Evolutionary conservation across 2,888 invertebrate species (phyloP), one percentile per base, ranked within the genome.

Genomic region (Melanostoma scalare): DNA sequence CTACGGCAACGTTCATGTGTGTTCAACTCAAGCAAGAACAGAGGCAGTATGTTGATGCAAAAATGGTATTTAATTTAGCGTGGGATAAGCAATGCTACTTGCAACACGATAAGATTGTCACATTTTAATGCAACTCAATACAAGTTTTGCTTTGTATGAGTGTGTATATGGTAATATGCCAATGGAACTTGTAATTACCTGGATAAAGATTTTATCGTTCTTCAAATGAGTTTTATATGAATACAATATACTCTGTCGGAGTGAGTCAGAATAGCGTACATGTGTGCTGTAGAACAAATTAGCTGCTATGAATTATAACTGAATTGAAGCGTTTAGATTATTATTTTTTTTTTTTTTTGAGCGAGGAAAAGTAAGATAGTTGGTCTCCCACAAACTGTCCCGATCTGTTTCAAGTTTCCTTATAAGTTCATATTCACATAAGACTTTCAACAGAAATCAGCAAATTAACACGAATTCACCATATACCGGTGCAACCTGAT

Each of bases 11-110:
- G 38, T 38, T 42, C 48, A 10, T 61, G 52, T 44, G 48, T 35
- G 33, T 67, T 20, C 30, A 10, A 20, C 40, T 38, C 44, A 6
- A 31, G 31, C 30, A 6, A 58, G 61, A 38, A 52, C 40, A 67
- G 53, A 69, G 58, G 63, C 53, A 42, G 44, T 56, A 50, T 61
- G 60, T 72, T 55, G 72, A 48, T 50, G 56, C 38, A 53, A 48
- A 60, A 63, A 63, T 60, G 38, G 69, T 71, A 72, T 71, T 71
- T 71, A 74, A 84, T 74, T 73, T 71, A 74, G 82, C 78, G 84
- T 84, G 84, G 84, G 79, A 79, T 84, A 56, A 79, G 65, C 65
- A 46, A 55, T 38, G 48, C 58, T 56, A 6, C 42, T 61, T 33
- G 46, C 56, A 30, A 48, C 20, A 20, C 58, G 84, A 84, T 75